These are phyloP conservation scores for Spheniscus humboldti DNA, from an alignment of 2,797 vertebrate species.

Conservation along the genomic window DNA sequence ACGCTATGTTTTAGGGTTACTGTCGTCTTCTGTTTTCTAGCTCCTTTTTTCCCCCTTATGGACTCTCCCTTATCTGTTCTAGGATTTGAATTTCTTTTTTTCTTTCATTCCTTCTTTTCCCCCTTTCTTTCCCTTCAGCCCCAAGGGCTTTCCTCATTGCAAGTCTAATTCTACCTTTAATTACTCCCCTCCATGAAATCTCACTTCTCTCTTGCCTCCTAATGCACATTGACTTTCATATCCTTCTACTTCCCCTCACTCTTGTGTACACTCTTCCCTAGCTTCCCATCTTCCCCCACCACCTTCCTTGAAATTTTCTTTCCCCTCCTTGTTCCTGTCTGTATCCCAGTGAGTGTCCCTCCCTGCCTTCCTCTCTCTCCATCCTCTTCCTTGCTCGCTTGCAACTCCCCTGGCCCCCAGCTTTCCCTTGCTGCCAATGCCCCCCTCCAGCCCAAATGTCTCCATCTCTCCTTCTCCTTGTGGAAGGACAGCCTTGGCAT, in stretches of 20 bases:
- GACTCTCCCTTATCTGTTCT: neutral
- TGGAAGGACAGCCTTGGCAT: neutral
- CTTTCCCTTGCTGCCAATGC: neutral
- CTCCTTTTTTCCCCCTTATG: neutral
- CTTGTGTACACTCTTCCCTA: rapidly evolving
- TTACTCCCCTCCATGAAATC: neutral
- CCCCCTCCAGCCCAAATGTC: neutral
- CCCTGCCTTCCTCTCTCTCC: neutral
- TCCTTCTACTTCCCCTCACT: neutral
- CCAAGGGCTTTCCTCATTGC: neutral
- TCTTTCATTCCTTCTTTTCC: neutral
- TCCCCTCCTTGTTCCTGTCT: neutral
- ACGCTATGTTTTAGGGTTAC: neutral
- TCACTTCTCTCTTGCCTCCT: neutral
- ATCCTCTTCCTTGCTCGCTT: neutral
- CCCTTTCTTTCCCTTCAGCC: neutral
- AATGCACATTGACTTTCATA: neutral
- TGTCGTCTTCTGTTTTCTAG: neutral
- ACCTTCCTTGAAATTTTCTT: neutral
- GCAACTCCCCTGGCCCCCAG: neutral
- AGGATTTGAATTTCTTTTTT: neutral
- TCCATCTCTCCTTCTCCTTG: neutral
- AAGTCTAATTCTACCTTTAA: neutral
- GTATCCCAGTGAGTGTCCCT: neutral
- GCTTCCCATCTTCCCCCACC: neutral